Percentiles rank a stretch among this genome's conserved stretches.
These are phyloP conservation scores for Otus sunia DNA, from an alignment of 2,113 vertebrate species.

Conservation along the genomic window DNA sequence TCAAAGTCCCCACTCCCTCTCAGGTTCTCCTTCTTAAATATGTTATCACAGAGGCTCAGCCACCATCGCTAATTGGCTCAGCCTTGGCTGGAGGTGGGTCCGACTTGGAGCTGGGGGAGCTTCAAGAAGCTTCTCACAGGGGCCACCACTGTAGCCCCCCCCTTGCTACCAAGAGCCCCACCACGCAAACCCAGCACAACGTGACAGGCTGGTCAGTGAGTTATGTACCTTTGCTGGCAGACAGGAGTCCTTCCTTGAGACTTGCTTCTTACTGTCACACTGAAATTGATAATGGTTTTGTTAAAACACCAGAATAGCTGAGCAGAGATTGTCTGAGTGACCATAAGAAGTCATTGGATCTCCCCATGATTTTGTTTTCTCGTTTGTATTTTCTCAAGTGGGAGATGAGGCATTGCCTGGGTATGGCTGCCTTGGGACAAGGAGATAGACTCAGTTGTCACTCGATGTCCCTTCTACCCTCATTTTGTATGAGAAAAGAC, in stretches of 20 bases:
- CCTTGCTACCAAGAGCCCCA: too few relatives aligned
- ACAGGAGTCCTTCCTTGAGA: background rate
- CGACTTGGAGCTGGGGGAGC: too few relatives aligned
- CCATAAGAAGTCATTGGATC: background rate
- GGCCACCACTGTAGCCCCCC: too few relatives aligned
- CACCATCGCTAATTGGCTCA: too few relatives aligned
- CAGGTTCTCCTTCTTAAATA: too few relatives aligned
- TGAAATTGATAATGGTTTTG: background rate
- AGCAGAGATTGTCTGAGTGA: background rate
- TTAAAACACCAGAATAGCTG: background rate
- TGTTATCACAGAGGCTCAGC: too few relatives aligned
- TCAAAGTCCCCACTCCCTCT: too few relatives aligned
- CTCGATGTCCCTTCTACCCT: background rate
- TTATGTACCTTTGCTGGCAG: background rate
- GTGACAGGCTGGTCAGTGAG: background rate
- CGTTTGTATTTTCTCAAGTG: background rate
- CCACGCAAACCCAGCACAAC: too few relatives aligned
- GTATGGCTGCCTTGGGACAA: background rate
- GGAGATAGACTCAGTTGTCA: background rate
- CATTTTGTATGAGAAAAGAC: background rate
- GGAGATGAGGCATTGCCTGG: background rate
- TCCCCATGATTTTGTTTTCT: background rate
- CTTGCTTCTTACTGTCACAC: background rate
- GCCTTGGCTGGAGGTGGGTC: too few relatives aligned
- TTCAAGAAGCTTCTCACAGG: too few relatives aligned